These are phyloP conservation scores for Podilymbus podiceps DNA, from an alignment of 2,113 vertebrate species.

Conservation along the genomic window DNA sequence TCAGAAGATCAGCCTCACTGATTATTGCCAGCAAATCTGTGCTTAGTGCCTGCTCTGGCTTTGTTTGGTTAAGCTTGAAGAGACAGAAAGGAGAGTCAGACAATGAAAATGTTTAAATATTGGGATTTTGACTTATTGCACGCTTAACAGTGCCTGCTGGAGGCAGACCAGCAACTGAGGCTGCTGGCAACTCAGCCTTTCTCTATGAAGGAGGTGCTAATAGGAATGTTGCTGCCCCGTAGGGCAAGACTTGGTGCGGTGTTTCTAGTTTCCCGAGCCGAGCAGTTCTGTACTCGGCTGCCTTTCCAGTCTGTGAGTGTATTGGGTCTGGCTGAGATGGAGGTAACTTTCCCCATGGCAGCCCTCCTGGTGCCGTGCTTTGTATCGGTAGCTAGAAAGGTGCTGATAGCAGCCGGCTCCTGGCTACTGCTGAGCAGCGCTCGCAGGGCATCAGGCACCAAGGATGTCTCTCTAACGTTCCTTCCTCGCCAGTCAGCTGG, in stretches of 20 bases:
- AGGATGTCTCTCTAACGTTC: too few species aligned
- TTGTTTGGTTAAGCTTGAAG: background rate
- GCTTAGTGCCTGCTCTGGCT: background rate
- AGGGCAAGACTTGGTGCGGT: background rate
- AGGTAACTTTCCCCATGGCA: too few species aligned
- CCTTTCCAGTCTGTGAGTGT: background rate
- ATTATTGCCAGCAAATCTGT: background rate
- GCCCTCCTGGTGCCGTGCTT: too few species aligned
- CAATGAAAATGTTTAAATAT: background rate
- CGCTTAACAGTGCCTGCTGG: background rate
- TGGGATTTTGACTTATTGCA: background rate
- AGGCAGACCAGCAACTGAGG: background rate
- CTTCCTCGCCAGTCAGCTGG: too few species aligned
- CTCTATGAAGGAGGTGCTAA: background rate
- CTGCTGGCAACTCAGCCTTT: accelerated
- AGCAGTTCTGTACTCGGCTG: background rate
- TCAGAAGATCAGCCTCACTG: background rate
- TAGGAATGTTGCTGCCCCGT: background rate
- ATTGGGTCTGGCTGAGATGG: too few species aligned
- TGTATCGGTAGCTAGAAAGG: too few species aligned
- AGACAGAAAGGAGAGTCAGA: background rate
- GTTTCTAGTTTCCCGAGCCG: background rate
- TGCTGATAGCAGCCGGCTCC: too few species aligned
- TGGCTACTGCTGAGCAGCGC: too few species aligned
- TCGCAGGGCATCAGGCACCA: too few species aligned